Evolutionary conservation across 2,113 vertebrate genomes (phyloP).

Genomic region (Tragelaphus buxtoni): DNA sequence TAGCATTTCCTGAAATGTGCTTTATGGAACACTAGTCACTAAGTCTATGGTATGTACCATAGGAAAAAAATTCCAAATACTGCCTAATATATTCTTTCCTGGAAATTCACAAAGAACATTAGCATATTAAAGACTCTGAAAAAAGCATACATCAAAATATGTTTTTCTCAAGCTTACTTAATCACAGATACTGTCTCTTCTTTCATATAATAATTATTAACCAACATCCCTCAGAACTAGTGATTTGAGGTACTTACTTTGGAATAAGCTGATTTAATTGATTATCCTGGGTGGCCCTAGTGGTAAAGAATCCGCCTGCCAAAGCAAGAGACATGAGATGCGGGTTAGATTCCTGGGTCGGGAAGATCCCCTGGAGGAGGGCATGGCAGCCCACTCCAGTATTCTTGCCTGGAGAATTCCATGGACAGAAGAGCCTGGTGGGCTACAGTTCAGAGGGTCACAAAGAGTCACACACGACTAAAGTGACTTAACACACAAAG

Average conservation of each 20-base stretch:
- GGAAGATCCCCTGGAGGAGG: neutral
- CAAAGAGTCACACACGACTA: neutral
- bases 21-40: neutral
- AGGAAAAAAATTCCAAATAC: neutral
- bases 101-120: neutral
- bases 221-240: neutral
- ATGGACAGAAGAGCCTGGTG: neutral
- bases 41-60: neutral
- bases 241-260: neutral
- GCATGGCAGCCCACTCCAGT: neutral
- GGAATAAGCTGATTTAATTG: neutral
- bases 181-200: neutral
- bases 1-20: neutral
- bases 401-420: neutral
- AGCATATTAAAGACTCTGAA: neutral
- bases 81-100: neutral
- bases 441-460: neutral
- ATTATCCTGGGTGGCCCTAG: neutral
- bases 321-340: neutral
- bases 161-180: neutral
- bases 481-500: neutral
- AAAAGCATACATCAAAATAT: neutral
- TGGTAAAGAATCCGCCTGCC: neutral
- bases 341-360: accelerated
- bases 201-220: neutral